phyloP scores from a whole-genome alignment of 2,888 invertebrate genomes.

The Phortica magna region DNA sequence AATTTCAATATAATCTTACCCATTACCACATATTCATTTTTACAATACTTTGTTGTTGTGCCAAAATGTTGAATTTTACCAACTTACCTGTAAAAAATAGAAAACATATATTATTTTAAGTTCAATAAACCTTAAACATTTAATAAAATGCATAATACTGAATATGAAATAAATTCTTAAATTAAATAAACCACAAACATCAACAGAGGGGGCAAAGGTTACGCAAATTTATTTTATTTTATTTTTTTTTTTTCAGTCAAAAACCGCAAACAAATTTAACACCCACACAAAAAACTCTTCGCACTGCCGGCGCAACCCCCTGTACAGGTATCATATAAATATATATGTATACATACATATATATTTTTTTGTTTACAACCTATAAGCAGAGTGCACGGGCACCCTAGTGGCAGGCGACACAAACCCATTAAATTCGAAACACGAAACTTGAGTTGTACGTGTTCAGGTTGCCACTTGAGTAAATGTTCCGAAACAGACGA shows the following conservation, averaged over 20 bases:
- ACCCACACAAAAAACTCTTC: background rate
- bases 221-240: background rate
- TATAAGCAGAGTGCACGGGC: background rate
- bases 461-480: constrained; percentile 28
- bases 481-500: background rate
- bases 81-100: constrained; percentile 22
- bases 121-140: constrained; percentile 11
- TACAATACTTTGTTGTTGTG: no score
- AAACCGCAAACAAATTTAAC: background rate
- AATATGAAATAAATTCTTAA: constrained; percentile 14
- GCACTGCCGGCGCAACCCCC: background rate
- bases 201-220: background rate
- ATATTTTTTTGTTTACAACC: no score
- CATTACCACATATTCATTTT: no score
- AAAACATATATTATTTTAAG: constrained; percentile 4
- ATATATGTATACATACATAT: no score
- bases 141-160: constrained; percentile 1
- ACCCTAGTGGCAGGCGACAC: background rate
- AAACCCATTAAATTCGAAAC: constrained; percentile 24
- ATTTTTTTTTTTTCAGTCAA: background rate
- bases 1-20: no score
- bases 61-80: background rate
- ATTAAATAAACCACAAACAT: background rate
- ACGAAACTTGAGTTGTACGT: constrained; percentile 28
- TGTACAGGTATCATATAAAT: no score